Conservation (phyloP, 2,888 invertebrate genomes). For the Mechanitis messenoides region DNA sequence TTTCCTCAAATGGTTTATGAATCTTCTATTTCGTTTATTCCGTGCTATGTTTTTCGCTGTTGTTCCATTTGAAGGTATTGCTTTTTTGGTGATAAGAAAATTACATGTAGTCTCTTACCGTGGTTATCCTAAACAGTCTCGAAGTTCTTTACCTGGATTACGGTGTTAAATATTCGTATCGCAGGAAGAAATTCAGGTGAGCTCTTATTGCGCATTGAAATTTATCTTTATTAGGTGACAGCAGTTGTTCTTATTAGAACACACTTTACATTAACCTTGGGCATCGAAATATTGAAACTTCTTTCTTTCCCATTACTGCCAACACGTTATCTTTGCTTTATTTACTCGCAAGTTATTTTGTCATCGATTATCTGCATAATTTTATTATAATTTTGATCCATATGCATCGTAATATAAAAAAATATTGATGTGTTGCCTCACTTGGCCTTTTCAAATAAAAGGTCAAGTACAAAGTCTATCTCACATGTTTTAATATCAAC, state of each 20-base stretch:
- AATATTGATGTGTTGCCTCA: not conserved
- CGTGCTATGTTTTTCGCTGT: conserved; percentile 58
- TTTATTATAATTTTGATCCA: no score
- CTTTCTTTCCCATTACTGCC: no score
- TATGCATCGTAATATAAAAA: no score
- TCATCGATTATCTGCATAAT: no score
- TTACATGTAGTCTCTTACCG: conserved; percentile 45
- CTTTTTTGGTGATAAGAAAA: conserved; percentile 56
- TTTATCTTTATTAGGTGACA: conserved; percentile 46
- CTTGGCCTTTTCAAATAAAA: conserved; percentile 13
- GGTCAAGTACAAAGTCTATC: conserved; percentile 21
- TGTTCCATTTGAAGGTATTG: conserved; percentile 57
- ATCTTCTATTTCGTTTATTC: conserved; percentile 37
- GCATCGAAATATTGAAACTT: conserved; percentile 20
- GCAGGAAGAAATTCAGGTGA: conserved; percentile 48
- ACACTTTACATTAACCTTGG: conserved; percentile 69
- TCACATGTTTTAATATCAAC: not conserved
- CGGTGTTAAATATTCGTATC: conserved; percentile 37
- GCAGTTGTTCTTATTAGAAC: conserved; percentile 49
- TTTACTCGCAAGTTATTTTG: no score
- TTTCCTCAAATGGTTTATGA: conserved; percentile 37
- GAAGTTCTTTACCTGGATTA: conserved; percentile 46
- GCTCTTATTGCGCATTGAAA: conserved; percentile 58
- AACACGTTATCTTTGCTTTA: no score
- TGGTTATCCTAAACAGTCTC: conserved; percentile 45